phyloP scores from a whole-genome alignment of 2,797 vertebrate species.

The Alectoris magna region DNA sequence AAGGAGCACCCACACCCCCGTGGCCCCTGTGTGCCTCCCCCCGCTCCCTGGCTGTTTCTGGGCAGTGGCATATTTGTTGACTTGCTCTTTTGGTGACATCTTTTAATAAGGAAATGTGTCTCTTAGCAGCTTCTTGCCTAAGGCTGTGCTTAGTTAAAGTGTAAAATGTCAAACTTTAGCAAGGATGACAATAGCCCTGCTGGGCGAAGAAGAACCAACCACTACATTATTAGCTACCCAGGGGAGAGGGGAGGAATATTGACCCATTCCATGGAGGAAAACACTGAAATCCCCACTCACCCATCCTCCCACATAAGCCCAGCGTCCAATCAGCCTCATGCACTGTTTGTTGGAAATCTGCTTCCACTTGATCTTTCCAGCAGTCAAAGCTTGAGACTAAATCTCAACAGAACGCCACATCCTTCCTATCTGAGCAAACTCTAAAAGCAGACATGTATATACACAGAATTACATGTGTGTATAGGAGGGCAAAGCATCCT shows the following conservation, averaged over 20 bases:
- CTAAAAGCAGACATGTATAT: neutral
- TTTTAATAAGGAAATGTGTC: constrained; percentile 82
- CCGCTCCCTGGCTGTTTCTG: constrained; percentile 51
- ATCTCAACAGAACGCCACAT: neutral
- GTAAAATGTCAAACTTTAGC: constrained; percentile 83
- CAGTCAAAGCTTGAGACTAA: neutral
- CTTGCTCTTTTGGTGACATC: constrained; percentile 82
- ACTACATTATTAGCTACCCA: constrained; percentile 74
- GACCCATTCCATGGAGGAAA: constrained; percentile 17
- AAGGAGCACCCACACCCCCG: neutral
- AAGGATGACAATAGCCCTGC: constrained; percentile 80
- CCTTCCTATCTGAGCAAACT: neutral
- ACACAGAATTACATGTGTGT: neutral
- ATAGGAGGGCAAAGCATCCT: neutral
- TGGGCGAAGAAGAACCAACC: constrained; percentile 71
- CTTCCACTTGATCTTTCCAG: neutral
- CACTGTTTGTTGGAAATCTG: neutral
- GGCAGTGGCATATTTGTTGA: constrained; percentile 77
- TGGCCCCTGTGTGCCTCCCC: neutral
- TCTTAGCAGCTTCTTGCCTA: constrained; percentile 78
- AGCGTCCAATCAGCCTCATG: neutral
- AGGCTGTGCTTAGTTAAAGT: constrained; percentile 81
- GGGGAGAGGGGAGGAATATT: constrained; percentile 56
- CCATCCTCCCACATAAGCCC: neutral
- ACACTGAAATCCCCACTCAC: neutral